A percentile compares a stretch with the other conserved stretches of the same genome.
These are phyloP conservation scores for Pangasius djambal DNA, from an alignment of 2,797 vertebrate genomes.

Conservation along the genomic window DNA sequence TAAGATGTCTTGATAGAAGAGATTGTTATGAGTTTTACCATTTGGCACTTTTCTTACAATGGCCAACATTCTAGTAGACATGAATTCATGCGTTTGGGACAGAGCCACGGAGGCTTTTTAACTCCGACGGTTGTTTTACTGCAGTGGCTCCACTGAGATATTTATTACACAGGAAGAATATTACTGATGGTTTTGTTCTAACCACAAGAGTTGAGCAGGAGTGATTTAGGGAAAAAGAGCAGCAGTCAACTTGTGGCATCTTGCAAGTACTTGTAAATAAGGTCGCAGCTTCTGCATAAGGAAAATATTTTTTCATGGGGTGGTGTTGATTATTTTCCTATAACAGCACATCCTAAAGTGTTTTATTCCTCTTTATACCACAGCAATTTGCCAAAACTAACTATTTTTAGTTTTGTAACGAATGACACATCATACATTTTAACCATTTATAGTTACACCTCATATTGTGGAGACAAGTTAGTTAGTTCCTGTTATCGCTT, in stretches of 20 bases:
- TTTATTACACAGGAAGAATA: not conserved
- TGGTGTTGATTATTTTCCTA: not conserved
- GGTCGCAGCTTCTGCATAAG: not conserved
- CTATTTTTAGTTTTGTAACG: not conserved
- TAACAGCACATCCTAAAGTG: not conserved
- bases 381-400: not conserved
- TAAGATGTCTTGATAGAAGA: not conserved
- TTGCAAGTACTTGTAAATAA: not conserved
- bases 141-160: not conserved
- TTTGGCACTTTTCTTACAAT: not conserved
- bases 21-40: not conserved
- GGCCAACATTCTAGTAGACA: not conserved
- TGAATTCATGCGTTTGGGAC: not conserved
- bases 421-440: not conserved
- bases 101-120: constrained; percentile 13
- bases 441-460: not conserved
- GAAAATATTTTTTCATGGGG: not conserved
- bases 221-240: not conserved
- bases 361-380: not conserved
- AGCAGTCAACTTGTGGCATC: not conserved
- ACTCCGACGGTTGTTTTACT: constrained; percentile 3
- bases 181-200: not conserved
- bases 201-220: not conserved
- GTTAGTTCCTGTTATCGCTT: not conserved
- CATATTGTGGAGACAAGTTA: not conserved